A percentile compares a stretch with the other conserved stretches of the same genome.
Evolutionary conservation across 2,888 invertebrate species (phyloP).

Genomic region (Plagodis dolabraria): DNA sequence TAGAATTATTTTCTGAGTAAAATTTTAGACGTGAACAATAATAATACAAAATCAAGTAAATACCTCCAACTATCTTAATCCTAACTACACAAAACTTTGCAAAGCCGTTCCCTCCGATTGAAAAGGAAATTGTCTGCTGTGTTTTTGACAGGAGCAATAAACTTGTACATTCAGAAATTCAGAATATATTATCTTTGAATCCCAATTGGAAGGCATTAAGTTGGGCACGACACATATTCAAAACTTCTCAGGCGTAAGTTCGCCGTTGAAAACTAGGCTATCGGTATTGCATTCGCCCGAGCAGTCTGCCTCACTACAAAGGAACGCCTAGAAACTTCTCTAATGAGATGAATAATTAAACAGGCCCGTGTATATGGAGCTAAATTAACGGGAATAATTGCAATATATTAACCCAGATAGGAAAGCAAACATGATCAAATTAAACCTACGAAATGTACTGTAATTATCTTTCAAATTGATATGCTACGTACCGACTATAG

Average conservation of each 20-base stretch:
- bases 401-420: conserved; percentile 25
- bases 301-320: conserved; percentile 60
- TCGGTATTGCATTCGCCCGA: conserved; percentile 64
- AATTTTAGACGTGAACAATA: no score
- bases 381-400: conserved; percentile 31
- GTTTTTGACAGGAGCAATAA: conserved; percentile 39
- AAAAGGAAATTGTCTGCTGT: conserved; percentile 35
- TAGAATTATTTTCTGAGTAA: no score
- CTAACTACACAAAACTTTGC: conserved; percentile 21
- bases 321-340: conserved; percentile 73
- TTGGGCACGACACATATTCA: conserved; percentile 64
- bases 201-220: conserved; percentile 57
- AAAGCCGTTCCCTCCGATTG: conserved; percentile 14
- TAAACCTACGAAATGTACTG: conserved; percentile 21
- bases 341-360: conserved; percentile 83
- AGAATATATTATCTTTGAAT: conserved; percentile 57
- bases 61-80: conserved; percentile 5
- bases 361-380: conserved; percentile 52
- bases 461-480: conserved; percentile 29
- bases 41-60: no score
- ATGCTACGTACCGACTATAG: not conserved
- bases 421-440: conserved; percentile 41
- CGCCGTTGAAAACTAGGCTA: conserved; percentile 66
- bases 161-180: conserved; percentile 33
- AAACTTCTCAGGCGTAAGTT: conserved; percentile 62